Percentiles rank a stretch among this genome's conserved stretches.
These are phyloP conservation scores for Carabus problematicus DNA, from an alignment of 2,888 invertebrate species.

Conservation along the genomic window DNA sequence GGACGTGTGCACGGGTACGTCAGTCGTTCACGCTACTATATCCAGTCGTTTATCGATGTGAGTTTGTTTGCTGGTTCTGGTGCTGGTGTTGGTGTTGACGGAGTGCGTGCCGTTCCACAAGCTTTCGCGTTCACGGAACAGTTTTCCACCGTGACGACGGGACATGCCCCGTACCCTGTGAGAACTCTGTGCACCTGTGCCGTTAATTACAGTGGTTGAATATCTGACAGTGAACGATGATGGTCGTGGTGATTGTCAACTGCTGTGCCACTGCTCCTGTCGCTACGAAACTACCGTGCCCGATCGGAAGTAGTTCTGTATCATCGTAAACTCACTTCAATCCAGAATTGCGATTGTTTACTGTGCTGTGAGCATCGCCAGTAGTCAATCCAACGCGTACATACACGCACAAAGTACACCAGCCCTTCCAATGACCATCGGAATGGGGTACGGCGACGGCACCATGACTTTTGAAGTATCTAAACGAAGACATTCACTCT, in stretches of 20 bases:
- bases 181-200: neutral
- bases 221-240: constrained; percentile 21
- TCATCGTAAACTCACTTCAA: constrained; percentile 6
- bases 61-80: constrained; percentile 16
- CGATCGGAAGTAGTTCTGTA: constrained; percentile 1
- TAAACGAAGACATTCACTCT: constrained; percentile 24
- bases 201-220: constrained; percentile 14
- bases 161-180: constrained; percentile 3
- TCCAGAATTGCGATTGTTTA: neutral
- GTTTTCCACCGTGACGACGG: neutral
- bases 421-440: neutral
- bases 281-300: neutral
- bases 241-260: constrained; percentile 7
- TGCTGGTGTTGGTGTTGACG: constrained; percentile 11
- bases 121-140: neutral
- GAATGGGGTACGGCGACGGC: constrained; percentile 3
- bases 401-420: constrained; percentile 2
- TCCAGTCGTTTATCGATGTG: neutral
- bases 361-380: neutral
- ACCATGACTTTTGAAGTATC: constrained; percentile 4
- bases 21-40: too few relatives aligned
- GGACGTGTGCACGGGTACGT: too few relatives aligned
- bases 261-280: neutral
- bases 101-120: constrained; percentile 4
- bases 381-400: neutral